phyloP scores from a whole-genome alignment of 2,113 vertebrate genomes.

The Herpetotheres cachinnans region DNA sequence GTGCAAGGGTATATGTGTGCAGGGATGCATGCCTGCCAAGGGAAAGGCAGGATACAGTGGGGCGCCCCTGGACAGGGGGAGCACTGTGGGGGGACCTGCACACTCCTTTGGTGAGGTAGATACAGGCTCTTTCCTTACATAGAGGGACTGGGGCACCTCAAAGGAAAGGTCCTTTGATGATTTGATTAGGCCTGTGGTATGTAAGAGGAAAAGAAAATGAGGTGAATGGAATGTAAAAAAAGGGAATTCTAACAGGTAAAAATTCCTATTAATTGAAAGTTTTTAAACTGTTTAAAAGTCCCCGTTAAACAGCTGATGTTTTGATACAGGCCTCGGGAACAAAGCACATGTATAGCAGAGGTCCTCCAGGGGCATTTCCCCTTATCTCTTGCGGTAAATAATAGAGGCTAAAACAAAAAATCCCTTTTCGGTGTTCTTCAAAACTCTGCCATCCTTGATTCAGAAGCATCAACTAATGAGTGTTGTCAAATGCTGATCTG shows the following conservation, averaged over 20 bases:
- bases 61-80: fast-evolving
- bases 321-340: not conserved
- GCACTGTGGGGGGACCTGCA: fast-evolving
- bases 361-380: not conserved
- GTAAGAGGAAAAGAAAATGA: not conserved
- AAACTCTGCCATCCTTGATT: not conserved
- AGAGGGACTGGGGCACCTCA: not conserved
- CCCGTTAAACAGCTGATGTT: not conserved
- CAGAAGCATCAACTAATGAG: not conserved
- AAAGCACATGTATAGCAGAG: not conserved
- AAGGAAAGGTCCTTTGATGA: not conserved
- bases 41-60: not conserved
- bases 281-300: not conserved
- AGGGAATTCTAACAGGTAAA: not conserved
- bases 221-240: not conserved
- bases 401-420: not conserved
- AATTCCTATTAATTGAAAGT: not conserved
- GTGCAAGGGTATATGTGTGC: fast-evolving
- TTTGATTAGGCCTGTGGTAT: not conserved
- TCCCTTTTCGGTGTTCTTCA: not conserved
- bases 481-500: not conserved
- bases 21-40: not conserved
- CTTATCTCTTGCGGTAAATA: not conserved
- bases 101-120: not conserved
- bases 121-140: fast-evolving